Evolutionary conservation across 2,888 invertebrate genomes (phyloP).

Genomic region (Catocala nupta): DNA sequence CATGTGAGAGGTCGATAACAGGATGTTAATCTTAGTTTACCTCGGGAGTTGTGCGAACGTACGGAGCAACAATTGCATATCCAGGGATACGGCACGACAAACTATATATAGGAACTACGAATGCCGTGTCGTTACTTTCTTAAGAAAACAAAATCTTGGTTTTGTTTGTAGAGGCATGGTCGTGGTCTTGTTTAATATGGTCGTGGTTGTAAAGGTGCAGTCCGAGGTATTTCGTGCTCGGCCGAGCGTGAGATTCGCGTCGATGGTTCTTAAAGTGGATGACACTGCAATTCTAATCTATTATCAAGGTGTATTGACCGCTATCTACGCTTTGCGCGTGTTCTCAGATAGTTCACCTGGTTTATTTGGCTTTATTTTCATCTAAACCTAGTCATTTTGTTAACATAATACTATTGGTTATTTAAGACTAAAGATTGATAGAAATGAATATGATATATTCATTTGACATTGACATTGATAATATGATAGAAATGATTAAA

Average conservation of each 20-base stretch:
- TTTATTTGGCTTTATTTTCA: constrained; percentile 21
- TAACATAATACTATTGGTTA: background rate
- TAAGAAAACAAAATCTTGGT: constrained; percentile 59
- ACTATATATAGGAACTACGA: constrained; percentile 46
- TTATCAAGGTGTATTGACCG: constrained; percentile 63
- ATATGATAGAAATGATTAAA: too few relatives aligned
- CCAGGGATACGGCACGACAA: constrained; percentile 44
- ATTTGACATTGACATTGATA: too few relatives aligned
- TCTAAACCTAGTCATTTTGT: constrained; percentile 15
- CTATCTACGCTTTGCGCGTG: constrained; percentile 31
- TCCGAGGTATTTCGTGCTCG: constrained; percentile 54
- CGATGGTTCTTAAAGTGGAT: constrained; percentile 64
- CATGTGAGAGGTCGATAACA: constrained; percentile 44
- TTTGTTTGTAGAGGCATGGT: constrained; percentile 55
- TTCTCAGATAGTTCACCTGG: constrained; percentile 25
- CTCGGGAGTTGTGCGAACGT: constrained; percentile 50
- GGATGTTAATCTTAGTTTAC: constrained; percentile 58
- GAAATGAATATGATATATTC: too few relatives aligned
- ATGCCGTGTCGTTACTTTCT: constrained; percentile 57
- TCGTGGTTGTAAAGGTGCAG: constrained; percentile 55
- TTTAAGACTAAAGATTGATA: too few relatives aligned
- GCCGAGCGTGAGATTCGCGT: constrained; percentile 54
- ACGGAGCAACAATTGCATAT: constrained; percentile 42
- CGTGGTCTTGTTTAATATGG: constrained; percentile 59
- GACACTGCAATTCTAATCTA: constrained; percentile 68